These are phyloP conservation scores for Camponotus floridanus DNA, from an alignment of 1,140 invertebrate genomes.

Conservation along the genomic window DNA sequence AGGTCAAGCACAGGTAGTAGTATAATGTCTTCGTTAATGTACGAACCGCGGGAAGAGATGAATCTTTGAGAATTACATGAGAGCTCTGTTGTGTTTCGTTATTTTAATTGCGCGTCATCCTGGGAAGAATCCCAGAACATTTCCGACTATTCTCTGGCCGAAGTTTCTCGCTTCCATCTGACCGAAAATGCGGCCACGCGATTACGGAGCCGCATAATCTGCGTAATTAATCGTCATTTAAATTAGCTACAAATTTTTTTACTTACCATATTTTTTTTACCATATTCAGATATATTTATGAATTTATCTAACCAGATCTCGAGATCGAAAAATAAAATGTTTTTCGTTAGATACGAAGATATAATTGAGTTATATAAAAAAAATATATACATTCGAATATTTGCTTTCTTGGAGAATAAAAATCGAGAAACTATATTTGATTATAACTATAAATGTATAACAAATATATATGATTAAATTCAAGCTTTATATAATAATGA, in stretches of 20 bases:
- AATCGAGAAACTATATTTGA: slow-evolving; percentile 2
- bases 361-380: slow-evolving; percentile 2
- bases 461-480: background rate
- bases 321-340: background rate
- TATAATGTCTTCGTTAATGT: slow-evolving; percentile 55
- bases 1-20: slow-evolving; percentile 35
- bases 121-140: slow-evolving; percentile 76
- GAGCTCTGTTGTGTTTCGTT: slow-evolving; percentile 58
- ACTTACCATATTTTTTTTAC: background rate
- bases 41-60: slow-evolving; percentile 46
- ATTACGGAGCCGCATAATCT: slow-evolving; percentile 39
- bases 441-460: background rate
- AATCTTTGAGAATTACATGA: slow-evolving; percentile 62
- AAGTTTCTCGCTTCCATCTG: slow-evolving; percentile 44
- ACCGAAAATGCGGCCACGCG: slow-evolving; percentile 50
- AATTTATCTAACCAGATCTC: background rate
- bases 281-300: background rate
- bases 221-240: slow-evolving; percentile 45
- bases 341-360: background rate
- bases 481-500: background rate
- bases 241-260: slow-evolving; percentile 4
- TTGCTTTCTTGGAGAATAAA: background rate
- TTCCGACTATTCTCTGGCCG: slow-evolving; percentile 73
- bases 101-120: slow-evolving; percentile 72
- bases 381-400: background rate